These are phyloP conservation scores for Coreoperca whiteheadi DNA, from an alignment of 2,113 vertebrate genomes.

Conservation along the genomic window DNA sequence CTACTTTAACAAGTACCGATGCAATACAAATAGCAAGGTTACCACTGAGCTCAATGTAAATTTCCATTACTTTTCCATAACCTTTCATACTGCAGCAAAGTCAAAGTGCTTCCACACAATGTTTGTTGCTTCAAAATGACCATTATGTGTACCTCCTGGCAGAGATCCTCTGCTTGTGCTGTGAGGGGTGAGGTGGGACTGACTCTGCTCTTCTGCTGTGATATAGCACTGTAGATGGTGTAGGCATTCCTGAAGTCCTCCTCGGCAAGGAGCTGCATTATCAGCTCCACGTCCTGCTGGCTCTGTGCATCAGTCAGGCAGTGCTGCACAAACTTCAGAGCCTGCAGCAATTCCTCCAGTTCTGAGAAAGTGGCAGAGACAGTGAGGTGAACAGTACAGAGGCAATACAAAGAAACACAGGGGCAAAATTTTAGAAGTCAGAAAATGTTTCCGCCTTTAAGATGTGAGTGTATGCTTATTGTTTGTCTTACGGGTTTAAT, in stretches of 20 bases:
- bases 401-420: constrained; percentile 1
- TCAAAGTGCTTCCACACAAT: background rate
- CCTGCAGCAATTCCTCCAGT: constrained; percentile 90
- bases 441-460: background rate
- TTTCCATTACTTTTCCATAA: background rate
- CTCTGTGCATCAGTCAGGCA: constrained; percentile 91
- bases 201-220: constrained; percentile 89
- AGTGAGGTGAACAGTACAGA: background rate
- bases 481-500: background rate
- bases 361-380: constrained; percentile 81
- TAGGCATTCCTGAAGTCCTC: constrained; percentile 93
- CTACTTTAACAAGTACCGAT: background rate
- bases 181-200: constrained; percentile 91
- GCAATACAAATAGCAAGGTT: background rate
- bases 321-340: constrained; percentile 89
- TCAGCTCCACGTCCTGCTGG: constrained; percentile 91
- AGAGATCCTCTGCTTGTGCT: constrained; percentile 90
- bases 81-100: background rate
- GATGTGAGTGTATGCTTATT: background rate
- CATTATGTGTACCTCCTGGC: constrained; percentile 88
- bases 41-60: background rate
- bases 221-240: constrained; percentile 90
- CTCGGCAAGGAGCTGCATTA: constrained; percentile 90
- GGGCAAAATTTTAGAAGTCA: background rate
- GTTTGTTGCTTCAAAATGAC: constrained; percentile 1